These are phyloP conservation scores for Sebastes diaconus DNA, from an alignment of 2,797 vertebrate genomes.

Conservation along the genomic window DNA sequence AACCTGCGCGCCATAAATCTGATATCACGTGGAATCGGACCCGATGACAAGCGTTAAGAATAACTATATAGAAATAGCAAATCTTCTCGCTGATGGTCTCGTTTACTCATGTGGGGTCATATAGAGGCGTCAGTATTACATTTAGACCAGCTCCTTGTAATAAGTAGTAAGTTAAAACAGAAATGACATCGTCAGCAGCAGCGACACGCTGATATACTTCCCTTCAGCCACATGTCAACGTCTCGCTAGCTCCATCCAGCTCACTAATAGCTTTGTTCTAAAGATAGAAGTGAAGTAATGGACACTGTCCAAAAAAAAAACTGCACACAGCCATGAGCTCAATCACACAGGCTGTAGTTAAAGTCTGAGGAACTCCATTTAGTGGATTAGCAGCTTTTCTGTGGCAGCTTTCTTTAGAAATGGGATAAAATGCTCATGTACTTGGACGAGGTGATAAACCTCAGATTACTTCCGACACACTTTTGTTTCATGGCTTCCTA, in stretches of 20 bases:
- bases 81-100: too few species aligned
- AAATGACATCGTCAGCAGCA: conserved; percentile 21
- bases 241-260: conserved; percentile 25
- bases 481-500: not conserved
- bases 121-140: not conserved
- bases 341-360: conserved; percentile 11
- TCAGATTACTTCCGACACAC: not conserved
- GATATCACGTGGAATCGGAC: too few species aligned
- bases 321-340: conserved; percentile 20
- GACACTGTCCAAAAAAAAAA: conserved; percentile 18
- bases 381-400: not conserved
- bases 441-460: not conserved
- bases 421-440: not conserved
- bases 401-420: not conserved
- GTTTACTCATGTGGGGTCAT: not conserved
- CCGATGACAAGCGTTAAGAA: too few species aligned
- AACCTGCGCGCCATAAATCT: too few species aligned
- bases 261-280: conserved; percentile 39
- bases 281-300: conserved; percentile 66
- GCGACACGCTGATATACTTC: conserved; percentile 34
- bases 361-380: not conserved
- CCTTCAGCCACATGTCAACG: conserved; percentile 20
- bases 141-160: not conserved
- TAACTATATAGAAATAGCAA: too few species aligned
- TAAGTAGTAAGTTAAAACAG: conserved; percentile 14